Evolutionary conservation across 2,797 vertebrate genomes (phyloP).

Genomic region (Somateria mollissima): DNA sequence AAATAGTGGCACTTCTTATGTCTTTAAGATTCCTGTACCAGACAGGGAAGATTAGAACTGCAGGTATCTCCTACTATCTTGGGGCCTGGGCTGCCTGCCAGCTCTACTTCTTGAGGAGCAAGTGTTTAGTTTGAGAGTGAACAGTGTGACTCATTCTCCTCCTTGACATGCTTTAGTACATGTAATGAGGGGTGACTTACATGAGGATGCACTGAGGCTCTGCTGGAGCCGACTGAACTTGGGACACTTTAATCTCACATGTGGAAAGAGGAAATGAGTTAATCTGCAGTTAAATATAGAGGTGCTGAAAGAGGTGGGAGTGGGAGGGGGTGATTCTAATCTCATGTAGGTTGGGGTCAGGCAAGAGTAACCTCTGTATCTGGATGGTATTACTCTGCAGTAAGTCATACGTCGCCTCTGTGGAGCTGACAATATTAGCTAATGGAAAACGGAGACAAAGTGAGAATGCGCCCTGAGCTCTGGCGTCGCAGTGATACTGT

Average conservation of each 20-base stretch:
- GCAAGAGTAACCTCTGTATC: conserved; percentile 15
- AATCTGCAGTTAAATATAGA: conserved; percentile 71
- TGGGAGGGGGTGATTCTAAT: conserved; percentile 50
- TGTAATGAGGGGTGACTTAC: conserved; percentile 10
- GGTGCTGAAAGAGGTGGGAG: conserved; percentile 52
- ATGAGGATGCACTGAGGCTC: not conserved
- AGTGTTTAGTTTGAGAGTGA: conserved; percentile 6
- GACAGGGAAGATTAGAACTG: conserved; percentile 1
- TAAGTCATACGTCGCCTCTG: conserved; percentile 21
- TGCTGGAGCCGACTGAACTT: conserved; percentile 15
- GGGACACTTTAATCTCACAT: conserved; percentile 41
- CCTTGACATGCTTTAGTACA: not conserved
- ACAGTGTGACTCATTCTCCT: not conserved
- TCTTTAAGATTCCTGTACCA: conserved; percentile 35
- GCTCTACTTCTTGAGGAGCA: conserved; percentile 6
- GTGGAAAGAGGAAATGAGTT: conserved; percentile 64
- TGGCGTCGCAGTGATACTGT: not conserved
- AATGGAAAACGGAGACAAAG: conserved; percentile 44
- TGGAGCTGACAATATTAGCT: conserved; percentile 41
- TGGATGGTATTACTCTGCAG: conserved; percentile 21
- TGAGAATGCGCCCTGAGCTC: not conserved
- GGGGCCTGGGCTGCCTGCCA: conserved; percentile 25
- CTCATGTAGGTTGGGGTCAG: conserved; percentile 45
- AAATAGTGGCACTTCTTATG: conserved; percentile 6
- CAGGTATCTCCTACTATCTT: conserved; percentile 33